A percentile compares a stretch with the other conserved stretches of the same genome.
Conservation (phyloP, 2,797 vertebrate species). For the Tenualosa ilisha region DNA sequence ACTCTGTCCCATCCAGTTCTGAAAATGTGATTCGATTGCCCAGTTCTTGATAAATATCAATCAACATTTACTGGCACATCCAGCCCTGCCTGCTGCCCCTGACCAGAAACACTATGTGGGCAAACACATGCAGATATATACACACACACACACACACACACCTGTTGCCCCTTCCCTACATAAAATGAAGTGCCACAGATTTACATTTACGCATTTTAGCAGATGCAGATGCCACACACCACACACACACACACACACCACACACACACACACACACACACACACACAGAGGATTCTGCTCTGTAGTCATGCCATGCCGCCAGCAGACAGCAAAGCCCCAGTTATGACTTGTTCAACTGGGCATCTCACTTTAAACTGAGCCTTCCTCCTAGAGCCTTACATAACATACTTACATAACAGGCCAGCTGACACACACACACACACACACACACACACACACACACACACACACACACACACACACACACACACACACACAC, state of each 20-base stretch:
- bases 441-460: neutral
- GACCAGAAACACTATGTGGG: neutral
- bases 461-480: conserved; percentile 22
- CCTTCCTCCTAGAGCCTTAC: conserved; percentile 30
- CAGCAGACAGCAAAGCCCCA: neutral
- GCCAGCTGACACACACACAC: conserved; percentile 65
- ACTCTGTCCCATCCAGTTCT: no score
- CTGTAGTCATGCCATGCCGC: neutral
- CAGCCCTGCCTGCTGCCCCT: no score
- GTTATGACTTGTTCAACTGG: neutral
- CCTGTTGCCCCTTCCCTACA: no score
- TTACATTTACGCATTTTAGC: neutral
- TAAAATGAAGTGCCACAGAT: neutral
- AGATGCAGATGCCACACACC: no score
- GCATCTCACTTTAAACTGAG: neutral
- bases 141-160: neutral
- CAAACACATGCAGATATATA: conserved; percentile 11
- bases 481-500: conserved; percentile 53
- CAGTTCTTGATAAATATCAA: no score
- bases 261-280: neutral
- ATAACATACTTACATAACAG: conserved; percentile 65
- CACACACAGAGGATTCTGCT: neutral
- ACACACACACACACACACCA: no score
- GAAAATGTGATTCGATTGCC: neutral
- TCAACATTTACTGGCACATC: no score